phyloP scores from a whole-genome alignment of 2,113 vertebrate genomes.

The Girardinichthys multiradiatus region DNA sequence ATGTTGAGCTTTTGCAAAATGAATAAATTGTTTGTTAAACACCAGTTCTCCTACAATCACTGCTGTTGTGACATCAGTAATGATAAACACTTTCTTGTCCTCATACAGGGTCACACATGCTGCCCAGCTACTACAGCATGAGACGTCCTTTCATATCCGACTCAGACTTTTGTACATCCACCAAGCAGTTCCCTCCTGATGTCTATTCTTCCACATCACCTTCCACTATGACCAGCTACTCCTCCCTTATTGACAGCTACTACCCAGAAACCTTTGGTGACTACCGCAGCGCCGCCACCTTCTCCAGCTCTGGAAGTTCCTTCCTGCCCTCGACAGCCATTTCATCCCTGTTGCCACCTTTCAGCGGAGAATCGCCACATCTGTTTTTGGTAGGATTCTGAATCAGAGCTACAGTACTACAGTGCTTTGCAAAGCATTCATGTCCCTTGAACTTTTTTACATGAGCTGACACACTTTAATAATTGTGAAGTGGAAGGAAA shows the following conservation, averaged over 20 bases:
- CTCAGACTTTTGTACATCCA: slow-evolving; percentile 82
- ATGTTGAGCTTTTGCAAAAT: not conserved
- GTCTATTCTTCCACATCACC: slow-evolving; percentile 79
- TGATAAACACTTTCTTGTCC: not conserved
- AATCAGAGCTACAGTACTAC: not conserved
- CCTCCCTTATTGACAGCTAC: slow-evolving; percentile 86
- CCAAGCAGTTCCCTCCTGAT: slow-evolving; percentile 84
- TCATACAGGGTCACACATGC: slow-evolving; percentile 82
- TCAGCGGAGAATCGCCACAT: slow-evolving; percentile 83
- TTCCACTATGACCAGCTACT: slow-evolving; percentile 77
- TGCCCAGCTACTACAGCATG: slow-evolving; percentile 84
- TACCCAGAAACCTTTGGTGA: slow-evolving; percentile 86
- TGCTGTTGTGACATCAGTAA: not conserved
- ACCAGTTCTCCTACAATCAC: not conserved
- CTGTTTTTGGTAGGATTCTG: slow-evolving; percentile 82
- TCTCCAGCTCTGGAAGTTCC: slow-evolving; percentile 76
- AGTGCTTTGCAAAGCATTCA: not conserved
- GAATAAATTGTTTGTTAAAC: not conserved
- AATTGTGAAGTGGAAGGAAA: too few relatives aligned
- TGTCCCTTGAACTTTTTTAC: too few relatives aligned
- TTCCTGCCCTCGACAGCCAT: slow-evolving; percentile 82
- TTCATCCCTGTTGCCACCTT: slow-evolving; percentile 85
- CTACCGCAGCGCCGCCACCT: slow-evolving; percentile 76
- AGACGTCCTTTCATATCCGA: slow-evolving; percentile 87
- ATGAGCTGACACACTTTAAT: too few relatives aligned